Evolutionary conservation across 2,797 vertebrate genomes (phyloP).

Genomic region (Adelosebastes latens): DNA sequence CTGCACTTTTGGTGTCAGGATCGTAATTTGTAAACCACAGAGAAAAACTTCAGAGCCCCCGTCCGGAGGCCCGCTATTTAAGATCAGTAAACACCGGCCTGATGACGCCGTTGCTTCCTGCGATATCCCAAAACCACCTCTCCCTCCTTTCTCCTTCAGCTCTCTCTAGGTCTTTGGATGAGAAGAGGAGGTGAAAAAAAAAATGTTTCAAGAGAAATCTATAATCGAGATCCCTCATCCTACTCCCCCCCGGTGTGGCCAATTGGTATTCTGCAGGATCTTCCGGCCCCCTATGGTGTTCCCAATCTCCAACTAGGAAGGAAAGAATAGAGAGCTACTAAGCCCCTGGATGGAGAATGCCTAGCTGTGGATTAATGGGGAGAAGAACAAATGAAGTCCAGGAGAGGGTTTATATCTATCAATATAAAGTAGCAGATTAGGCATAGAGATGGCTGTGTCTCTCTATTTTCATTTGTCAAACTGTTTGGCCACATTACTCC

Average conservation of each 20-base stretch:
- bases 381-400: conserved; percentile 86
- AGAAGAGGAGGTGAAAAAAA: conserved; percentile 59
- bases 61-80: conserved; percentile 56
- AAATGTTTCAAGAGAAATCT: conserved; percentile 83
- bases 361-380: conserved; percentile 84
- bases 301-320: conserved; percentile 85
- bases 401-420: conserved; percentile 82
- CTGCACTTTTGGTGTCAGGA: conserved; percentile 52
- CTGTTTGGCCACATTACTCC: conserved; percentile 66
- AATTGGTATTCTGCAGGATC: conserved; percentile 87
- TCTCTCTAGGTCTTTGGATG: conserved; percentile 51
- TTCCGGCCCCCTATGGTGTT: conserved; percentile 81
- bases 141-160: conserved; percentile 45
- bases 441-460: conserved; percentile 58
- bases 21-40: conserved; percentile 66
- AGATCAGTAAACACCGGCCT: conserved; percentile 59
- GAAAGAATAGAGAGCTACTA: conserved; percentile 82
- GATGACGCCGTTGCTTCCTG: conserved; percentile 44
- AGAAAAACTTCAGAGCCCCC: conserved; percentile 28
- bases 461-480: conserved; percentile 71
- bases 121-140: conserved; percentile 44
- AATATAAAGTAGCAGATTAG: conserved; percentile 81
- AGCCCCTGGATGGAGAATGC: conserved; percentile 82
- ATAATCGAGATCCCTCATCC: conserved; percentile 85
- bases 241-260: conserved; percentile 81